Evolutionary conservation across 2,888 invertebrate genomes (phyloP), one percentile per base, ranked within the genome.

Genomic region (Dolomedes plantarius): DNA sequence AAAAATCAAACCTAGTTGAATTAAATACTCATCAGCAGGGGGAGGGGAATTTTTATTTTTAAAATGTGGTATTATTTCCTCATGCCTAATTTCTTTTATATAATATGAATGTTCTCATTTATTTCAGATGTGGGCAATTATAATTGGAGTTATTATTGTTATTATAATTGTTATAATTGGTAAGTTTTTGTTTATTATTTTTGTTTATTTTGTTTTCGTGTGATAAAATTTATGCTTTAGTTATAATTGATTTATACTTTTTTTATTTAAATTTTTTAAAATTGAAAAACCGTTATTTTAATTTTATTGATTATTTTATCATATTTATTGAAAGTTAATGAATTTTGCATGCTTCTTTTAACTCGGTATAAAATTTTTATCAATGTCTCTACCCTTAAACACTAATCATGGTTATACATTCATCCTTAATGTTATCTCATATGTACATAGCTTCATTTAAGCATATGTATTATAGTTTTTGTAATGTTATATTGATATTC

Each of bases 121-220:
- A 23, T 87, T 87, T 75, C 87, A 87, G 87, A 87, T 87, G 87
- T 87, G 87, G 87, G 87, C 87, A 64, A 87, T 87, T 36, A 80
- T 87, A 76, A 87, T 87, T 64, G 87, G 71, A 56, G 76, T 87
- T 46, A 39, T 87, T 72, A 36, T 87, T 68, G 65, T 87, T 80
- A 87, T 87, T 65, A 79, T 87, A 72, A 80, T 87, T 72, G 72
- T 87, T 79, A 87, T 87, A 46, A 39, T 87, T 79, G 87, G 87
- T 87, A 82, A 87, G 87, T 87, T 85, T 87, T 19, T 3, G 9
- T 36, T 46, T 62, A 85, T 83, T 16, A 3, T n/a, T 68, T 31
- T 32, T n/a, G 1, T 83, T 50, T 65, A 32, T 29, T 73, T 68
- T 31, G 13, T 69, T 62, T 75, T 64, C n/a, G 7, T 19, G 39